These are phyloP conservation scores for Aphis craccivora DNA, from an alignment of 1,140 invertebrate species.

Conservation along the genomic window DNA sequence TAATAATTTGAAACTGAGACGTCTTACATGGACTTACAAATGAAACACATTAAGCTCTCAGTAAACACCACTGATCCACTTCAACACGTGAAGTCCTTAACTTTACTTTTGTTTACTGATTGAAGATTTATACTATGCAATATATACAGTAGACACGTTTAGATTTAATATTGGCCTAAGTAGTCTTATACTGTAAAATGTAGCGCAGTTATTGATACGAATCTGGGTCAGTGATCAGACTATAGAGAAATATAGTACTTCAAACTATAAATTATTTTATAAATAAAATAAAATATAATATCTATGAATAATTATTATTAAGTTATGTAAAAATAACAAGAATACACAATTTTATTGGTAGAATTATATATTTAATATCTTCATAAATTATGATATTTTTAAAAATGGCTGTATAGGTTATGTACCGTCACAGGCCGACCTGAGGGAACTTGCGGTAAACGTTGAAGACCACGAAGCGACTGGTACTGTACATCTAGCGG, in stretches of 20 bases:
- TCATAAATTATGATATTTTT: background rate
- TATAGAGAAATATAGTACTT: no score
- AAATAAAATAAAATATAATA: no score
- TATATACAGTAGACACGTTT: background rate
- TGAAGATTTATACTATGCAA: background rate
- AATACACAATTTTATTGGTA: background rate
- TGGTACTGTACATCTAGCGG: slow-evolving; percentile 72
- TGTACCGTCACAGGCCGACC: slow-evolving; percentile 84
- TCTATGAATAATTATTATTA: background rate
- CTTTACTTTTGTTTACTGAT: background rate
- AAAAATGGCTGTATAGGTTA: slow-evolving; percentile 68
- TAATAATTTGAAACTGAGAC: background rate
- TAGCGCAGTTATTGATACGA: background rate
- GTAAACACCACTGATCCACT: background rate
- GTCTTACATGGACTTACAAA: background rate
- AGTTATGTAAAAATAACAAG: background rate
- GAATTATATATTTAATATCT: background rate
- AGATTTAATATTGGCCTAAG: background rate
- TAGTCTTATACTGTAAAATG: background rate
- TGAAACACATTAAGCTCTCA: background rate
- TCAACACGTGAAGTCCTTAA: background rate
- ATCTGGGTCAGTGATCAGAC: background rate
- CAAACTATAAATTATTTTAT: no score
- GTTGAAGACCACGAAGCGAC: slow-evolving; percentile 80
- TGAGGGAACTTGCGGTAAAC: slow-evolving; percentile 82